These are phyloP conservation scores for Conus betulinus DNA, from an alignment of 1,140 invertebrate genomes.

Conservation along the genomic window DNA sequence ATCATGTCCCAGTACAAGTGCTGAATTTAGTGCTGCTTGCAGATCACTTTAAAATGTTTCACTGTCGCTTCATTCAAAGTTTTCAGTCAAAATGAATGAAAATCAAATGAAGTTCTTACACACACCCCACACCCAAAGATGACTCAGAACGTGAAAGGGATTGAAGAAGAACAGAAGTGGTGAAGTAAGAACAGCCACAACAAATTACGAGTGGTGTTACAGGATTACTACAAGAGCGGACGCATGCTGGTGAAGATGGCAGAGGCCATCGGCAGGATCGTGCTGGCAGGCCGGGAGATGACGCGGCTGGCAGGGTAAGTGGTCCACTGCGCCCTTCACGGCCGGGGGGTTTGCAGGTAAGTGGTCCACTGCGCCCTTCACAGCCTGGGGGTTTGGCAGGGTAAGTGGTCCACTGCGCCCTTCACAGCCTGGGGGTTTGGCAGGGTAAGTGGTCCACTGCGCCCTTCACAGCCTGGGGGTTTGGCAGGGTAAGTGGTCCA, in stretches of 20 bases:
- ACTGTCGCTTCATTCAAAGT: too few relatives aligned
- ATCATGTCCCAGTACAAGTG: too few relatives aligned
- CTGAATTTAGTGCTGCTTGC: too few relatives aligned
- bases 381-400: conserved; percentile 84
- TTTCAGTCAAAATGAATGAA: too few relatives aligned
- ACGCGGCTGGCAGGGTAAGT: conserved; percentile 89
- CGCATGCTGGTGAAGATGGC: conserved; percentile 97
- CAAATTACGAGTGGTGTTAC: conserved; percentile 50
- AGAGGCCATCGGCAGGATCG: conserved; percentile 95
- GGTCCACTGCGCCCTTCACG: background rate
- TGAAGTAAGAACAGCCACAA: too few relatives aligned
- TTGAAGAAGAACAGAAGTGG: too few relatives aligned
- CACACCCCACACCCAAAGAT: too few relatives aligned
- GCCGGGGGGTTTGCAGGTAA: conserved; percentile 76
- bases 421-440: conserved; percentile 77
- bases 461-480: background rate
- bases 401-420: conserved; percentile 53
- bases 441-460: conserved; percentile 79
- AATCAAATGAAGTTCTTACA: too few relatives aligned
- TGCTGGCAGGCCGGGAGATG: conserved; percentile 94
- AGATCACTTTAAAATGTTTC: too few relatives aligned
- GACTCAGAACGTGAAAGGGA: too few relatives aligned
- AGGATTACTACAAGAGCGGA: conserved; percentile 96
- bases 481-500: conserved; percentile 84
- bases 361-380: background rate